Conservation (phyloP, 2,888 invertebrate genomes). For the Xanthorhoe designata region DNA sequence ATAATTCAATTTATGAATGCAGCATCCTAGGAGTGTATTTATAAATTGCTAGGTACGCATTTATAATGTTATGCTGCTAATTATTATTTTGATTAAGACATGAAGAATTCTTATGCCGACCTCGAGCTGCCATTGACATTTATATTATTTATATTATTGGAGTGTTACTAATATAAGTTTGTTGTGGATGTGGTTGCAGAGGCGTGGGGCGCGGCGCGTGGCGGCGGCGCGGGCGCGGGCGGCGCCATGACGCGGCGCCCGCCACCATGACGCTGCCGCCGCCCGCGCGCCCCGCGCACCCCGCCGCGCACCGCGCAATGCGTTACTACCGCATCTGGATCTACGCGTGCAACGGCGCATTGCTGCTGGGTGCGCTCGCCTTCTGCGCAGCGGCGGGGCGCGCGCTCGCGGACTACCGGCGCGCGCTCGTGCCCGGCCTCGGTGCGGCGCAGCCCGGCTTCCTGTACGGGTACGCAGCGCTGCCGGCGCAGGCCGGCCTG, state of each 20-base stretch:
- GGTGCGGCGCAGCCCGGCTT: conserved; percentile 92
- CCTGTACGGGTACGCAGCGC: conserved; percentile 93
- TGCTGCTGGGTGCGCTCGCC: conserved; percentile 92
- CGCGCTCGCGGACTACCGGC: conserved; percentile 89
- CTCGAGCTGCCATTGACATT: background rate
- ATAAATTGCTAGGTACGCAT: too few species aligned
- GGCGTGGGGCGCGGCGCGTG: conserved; percentile 85
- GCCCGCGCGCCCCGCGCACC: conserved; percentile 83
- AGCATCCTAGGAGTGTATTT: too few species aligned
- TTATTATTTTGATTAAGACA: too few species aligned
- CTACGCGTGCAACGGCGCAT: conserved; percentile 95
- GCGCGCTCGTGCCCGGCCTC: conserved; percentile 90
- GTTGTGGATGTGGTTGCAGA: conserved; percentile 62
- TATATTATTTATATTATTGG: too few species aligned
- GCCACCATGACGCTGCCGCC: conserved; percentile 86
- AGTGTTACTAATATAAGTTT: conserved; percentile 13
- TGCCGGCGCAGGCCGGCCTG: conserved; percentile 89
- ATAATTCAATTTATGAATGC: too few species aligned
- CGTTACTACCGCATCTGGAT: conserved; percentile 96
- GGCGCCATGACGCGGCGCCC: conserved; percentile 85
- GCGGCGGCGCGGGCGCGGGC: conserved; percentile 85
- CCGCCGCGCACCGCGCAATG: conserved; percentile 87
- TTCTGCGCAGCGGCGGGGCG: conserved; percentile 91
- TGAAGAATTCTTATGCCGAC: background rate
- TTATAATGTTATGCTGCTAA: too few species aligned